phyloP scores from a whole-genome alignment of 2,797 vertebrate species.

The Chelidonichthys spinosus region DNA sequence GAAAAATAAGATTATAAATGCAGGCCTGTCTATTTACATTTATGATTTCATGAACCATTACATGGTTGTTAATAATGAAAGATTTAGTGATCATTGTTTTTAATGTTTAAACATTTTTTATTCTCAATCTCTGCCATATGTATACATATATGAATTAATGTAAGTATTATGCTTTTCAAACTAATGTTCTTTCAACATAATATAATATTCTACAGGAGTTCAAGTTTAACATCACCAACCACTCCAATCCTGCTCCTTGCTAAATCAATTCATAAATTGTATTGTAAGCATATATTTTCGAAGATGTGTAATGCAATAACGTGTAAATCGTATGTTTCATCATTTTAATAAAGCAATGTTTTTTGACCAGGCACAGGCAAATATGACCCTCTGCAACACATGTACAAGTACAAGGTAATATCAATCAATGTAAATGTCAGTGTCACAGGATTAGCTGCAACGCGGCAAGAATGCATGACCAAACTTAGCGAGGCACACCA shows the following conservation, averaged over 20 bases:
- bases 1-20: background rate
- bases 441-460: constrained; percentile 66
- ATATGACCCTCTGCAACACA: constrained; percentile 36
- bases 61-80: background rate
- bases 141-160: background rate
- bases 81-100: background rate
- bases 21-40: background rate
- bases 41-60: background rate
- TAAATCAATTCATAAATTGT: background rate
- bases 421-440: constrained; percentile 64
- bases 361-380: background rate
- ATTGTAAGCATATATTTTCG: background rate
- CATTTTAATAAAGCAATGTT: background rate
- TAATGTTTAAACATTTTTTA: background rate
- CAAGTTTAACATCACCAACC: background rate
- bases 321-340: background rate
- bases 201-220: background rate
- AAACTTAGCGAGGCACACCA: constrained; percentile 71
- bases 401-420: constrained; percentile 35
- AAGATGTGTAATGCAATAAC: background rate
- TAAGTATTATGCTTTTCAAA: background rate
- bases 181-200: background rate
- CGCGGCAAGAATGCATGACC: constrained; percentile 79
- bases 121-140: background rate
- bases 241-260: background rate